Conservation (phyloP, 2,888 invertebrate species). For the Agelastica alni region DNA sequence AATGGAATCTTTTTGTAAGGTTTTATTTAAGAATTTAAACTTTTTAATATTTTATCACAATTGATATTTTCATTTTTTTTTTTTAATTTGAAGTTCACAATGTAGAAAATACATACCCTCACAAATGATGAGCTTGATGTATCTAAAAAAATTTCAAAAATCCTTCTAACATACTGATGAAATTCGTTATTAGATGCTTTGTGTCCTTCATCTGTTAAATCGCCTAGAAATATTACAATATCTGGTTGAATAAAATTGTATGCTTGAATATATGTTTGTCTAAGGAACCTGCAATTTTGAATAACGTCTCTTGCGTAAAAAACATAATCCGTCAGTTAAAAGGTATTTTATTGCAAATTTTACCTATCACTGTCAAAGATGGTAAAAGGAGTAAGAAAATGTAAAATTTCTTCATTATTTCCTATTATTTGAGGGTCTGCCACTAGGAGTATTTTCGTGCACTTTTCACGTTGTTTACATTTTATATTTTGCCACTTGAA, state of each 20-base stretch:
- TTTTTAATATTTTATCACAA: no score
- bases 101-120: conserved; percentile 43
- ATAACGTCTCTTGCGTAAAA: no score
- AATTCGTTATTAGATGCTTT: conserved; percentile 72
- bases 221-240: conserved; percentile 88
- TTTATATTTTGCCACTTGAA: conserved; percentile 47
- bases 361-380: conserved; percentile 91
- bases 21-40: no score
- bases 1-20: no score
- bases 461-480: conserved; percentile 47
- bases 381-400: conserved; percentile 69
- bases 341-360: conserved; percentile 33
- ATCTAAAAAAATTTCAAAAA: conserved; percentile 67
- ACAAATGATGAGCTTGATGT: conserved; percentile 46
- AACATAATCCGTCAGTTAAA: background rate
- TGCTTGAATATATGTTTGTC: conserved; percentile 76
- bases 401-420: conserved; percentile 69
- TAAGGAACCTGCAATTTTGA: conserved; percentile 76
- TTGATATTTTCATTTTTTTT: background rate
- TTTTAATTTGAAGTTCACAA: background rate
- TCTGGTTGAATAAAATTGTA: conserved; percentile 76
- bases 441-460: conserved; percentile 59
- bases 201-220: conserved; percentile 94
- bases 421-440: conserved; percentile 95
- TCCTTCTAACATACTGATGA: conserved; percentile 72